Evolutionary conservation across 2,797 vertebrate genomes (phyloP).

Genomic region (Enteromius treurensis): DNA sequence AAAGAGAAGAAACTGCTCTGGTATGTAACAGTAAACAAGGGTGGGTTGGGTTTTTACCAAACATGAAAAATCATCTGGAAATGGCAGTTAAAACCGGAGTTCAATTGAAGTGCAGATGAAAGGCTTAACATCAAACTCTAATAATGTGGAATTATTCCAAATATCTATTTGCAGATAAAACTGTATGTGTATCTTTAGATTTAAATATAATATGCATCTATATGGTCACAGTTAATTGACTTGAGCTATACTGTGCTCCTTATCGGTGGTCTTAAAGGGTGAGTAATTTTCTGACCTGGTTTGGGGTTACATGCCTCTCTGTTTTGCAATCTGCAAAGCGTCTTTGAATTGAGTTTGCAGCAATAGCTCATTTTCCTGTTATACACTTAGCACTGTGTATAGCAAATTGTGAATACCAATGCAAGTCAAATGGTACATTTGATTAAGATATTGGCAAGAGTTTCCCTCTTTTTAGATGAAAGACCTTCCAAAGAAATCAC

Average conservation of each 20-base stretch:
- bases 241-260: slow-evolving; percentile 13
- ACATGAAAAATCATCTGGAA: not conserved
- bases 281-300: slow-evolving; percentile 36
- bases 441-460: slow-evolving; percentile 14
- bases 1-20: not conserved
- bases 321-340: not conserved
- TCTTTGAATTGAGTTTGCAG: not conserved
- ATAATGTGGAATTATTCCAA: not conserved
- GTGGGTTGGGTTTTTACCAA: slow-evolving; percentile 13
- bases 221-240: not conserved
- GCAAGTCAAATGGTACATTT: not conserved
- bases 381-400: not conserved
- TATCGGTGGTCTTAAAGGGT: slow-evolving; percentile 34
- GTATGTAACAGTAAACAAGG: slow-evolving; percentile 24
- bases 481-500: slow-evolving; percentile 3
- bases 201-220: not conserved
- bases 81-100: not conserved
- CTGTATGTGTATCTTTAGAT: not conserved
- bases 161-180: not conserved
- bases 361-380: not conserved
- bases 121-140: not conserved
- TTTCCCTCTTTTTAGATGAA: slow-evolving; percentile 24
- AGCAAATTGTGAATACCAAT: slow-evolving; percentile 1
- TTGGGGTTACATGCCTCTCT: slow-evolving; percentile 24
- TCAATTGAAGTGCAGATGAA: slow-evolving; percentile 1